These are phyloP conservation scores for Cyprinodon brontotheroides DNA, from an alignment of 2,113 vertebrate genomes.

Conservation along the genomic window DNA sequence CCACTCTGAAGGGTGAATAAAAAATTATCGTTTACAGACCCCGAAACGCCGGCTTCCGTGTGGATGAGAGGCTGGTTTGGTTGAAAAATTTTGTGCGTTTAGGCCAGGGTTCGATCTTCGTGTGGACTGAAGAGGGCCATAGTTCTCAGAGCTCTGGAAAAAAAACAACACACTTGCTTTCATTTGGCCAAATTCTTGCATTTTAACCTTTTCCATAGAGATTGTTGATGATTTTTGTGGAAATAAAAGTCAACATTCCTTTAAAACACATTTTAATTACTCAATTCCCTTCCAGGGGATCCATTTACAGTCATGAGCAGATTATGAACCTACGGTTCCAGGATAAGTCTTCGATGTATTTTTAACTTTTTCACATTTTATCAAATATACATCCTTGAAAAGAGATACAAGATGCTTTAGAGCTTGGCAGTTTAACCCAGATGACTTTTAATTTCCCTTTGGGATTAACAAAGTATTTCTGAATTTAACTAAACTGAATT, in stretches of 20 bases:
- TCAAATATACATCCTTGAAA: not conserved
- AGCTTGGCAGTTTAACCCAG: no score
- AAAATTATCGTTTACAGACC: no score
- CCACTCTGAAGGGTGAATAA: no score
- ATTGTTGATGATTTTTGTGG: constrained; percentile 51
- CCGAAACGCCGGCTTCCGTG: no score
- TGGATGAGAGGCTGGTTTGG: no score
- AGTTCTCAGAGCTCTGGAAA: constrained; percentile 48
- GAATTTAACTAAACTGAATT: no score
- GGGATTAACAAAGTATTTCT: no score
- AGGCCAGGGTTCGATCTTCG: no score
- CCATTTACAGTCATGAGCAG: constrained; percentile 32
- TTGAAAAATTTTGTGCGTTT: no score
- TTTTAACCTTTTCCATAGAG: constrained; percentile 49
- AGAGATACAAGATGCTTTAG: no score
- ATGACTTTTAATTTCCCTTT: no score
- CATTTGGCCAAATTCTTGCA: constrained; percentile 46
- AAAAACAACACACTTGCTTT: constrained; percentile 57
- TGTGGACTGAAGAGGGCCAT: no score
- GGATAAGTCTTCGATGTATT: not conserved
- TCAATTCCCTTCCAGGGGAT: constrained; percentile 22
- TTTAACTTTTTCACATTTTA: not conserved
- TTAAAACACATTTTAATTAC: constrained; percentile 42
- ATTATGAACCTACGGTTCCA: constrained; percentile 12
- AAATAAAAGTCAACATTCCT: constrained; percentile 42